Evolutionary conservation across 2,113 vertebrate species (phyloP).

Genomic region (Danio rerio): GRCz12tu NC_133182.1:53488001-53488500

Average conservation of each 20-base stretch:
- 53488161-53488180: neutral
- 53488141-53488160: slow-evolving; percentile 24
- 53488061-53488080: slow-evolving; percentile 9
- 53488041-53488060: slow-evolving; percentile 22
- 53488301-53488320: neutral
- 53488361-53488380: neutral
- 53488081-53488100: slow-evolving; percentile 15
- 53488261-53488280: slow-evolving; percentile 21
- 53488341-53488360: slow-evolving; percentile 17
- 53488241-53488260: slow-evolving; percentile 32
- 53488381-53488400: slow-evolving; percentile 15
- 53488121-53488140: neutral
- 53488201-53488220: neutral
- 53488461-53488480: slow-evolving; percentile 87
- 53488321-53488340: neutral
- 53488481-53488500: slow-evolving; percentile 84
- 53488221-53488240: neutral
- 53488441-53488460: slow-evolving; percentile 83
- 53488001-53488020: slow-evolving; percentile 35
- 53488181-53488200: neutral
- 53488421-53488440: slow-evolving; percentile 79
- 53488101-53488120: neutral
- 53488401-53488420: slow-evolving; percentile 41
- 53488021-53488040: slow-evolving; percentile 45
- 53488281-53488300: slow-evolving; percentile 1